Conservation (phyloP, 1,140 invertebrate species). For the Drosophila tristis region DNA sequence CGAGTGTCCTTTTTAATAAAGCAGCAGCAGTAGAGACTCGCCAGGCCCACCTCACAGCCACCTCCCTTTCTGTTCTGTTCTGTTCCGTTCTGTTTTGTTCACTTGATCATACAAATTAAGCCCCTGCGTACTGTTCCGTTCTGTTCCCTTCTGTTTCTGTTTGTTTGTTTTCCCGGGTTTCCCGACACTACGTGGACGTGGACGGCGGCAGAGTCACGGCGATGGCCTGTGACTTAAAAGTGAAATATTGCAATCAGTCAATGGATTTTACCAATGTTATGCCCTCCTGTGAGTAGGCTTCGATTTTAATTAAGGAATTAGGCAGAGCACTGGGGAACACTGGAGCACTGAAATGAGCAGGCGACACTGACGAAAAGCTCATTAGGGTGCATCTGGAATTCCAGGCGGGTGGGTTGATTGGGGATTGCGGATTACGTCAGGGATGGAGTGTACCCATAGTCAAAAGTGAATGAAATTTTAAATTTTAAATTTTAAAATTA, state of each 20-base stretch:
- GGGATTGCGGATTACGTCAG: constrained; percentile 14
- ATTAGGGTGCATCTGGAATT: constrained; percentile 44
- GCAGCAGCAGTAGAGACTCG: constrained; percentile 11
- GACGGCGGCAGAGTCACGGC: constrained; percentile 15
- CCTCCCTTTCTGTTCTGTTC: background rate
- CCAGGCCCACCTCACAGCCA: constrained; percentile 21
- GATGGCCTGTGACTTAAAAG: constrained; percentile 70
- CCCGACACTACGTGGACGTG: constrained; percentile 9
- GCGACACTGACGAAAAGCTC: constrained; percentile 58
- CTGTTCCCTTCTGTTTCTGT: constrained; percentile 39
- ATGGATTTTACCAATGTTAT: constrained; percentile 63
- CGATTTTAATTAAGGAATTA: constrained; percentile 82
- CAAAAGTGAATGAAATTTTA: constrained; percentile 13
- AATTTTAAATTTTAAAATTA: background rate
- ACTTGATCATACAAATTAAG: constrained; percentile 77
- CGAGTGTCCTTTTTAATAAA: constrained; percentile 77
- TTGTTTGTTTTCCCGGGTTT: constrained; percentile 45
- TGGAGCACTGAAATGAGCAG: constrained; percentile 44
- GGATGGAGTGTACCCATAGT: constrained; percentile 39
- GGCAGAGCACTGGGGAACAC: constrained; percentile 38
- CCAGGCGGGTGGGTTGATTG: background rate
- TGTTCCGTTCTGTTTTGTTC: background rate
- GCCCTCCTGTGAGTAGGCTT: constrained; percentile 59
- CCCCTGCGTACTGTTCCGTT: constrained; percentile 56
- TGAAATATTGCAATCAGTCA: constrained; percentile 82